A percentile compares a stretch with the other conserved stretches of the same genome.
phyloP scores from a whole-genome alignment of 2,888 invertebrate genomes.

The Malacosoma neustria region DNA sequence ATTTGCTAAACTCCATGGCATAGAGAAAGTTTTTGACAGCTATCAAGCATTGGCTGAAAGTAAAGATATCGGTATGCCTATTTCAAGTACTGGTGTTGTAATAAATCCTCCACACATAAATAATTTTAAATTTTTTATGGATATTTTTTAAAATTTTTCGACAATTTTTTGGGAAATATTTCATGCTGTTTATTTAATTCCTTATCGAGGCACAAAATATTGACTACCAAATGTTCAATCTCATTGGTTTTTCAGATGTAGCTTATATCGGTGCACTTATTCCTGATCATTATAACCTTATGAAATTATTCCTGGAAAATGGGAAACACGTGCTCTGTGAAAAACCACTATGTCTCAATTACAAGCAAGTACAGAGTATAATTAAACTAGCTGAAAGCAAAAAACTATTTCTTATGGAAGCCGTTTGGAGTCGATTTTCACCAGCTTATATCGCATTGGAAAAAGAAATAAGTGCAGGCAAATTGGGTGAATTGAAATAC shows the following conservation, averaged over 20 bases:
- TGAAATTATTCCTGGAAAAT: constrained; percentile 82
- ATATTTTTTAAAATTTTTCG: too few species aligned
- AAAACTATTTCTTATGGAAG: constrained; percentile 90
- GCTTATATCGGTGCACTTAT: constrained; percentile 89
- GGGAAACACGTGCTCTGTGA: constrained; percentile 94
- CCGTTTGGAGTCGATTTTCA: constrained; percentile 90
- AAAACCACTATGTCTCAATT: constrained; percentile 90
- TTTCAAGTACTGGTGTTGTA: too few species aligned
- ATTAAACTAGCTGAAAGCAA: constrained; percentile 80
- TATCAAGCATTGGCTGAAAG: constrained; percentile 84
- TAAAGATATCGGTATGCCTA: constrained; percentile 82
- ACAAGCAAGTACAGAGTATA: constrained; percentile 81
- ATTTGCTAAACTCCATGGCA: constrained; percentile 82
- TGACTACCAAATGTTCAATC: too few species aligned
- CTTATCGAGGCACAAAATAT: too few species aligned
- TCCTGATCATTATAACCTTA: constrained; percentile 81
- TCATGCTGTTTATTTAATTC: too few species aligned
- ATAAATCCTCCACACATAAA: too few species aligned
- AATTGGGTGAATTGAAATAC: constrained; percentile 80
- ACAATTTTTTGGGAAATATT: too few species aligned
- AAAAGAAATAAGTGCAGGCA: constrained; percentile 77
- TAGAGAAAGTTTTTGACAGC: constrained; percentile 80
- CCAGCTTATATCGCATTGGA: constrained; percentile 83
- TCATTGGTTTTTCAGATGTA: constrained; percentile 86
- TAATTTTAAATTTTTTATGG: too few species aligned